These are phyloP conservation scores for Anorthoa munda DNA, from an alignment of 2,888 invertebrate genomes.

Conservation along the genomic window DNA sequence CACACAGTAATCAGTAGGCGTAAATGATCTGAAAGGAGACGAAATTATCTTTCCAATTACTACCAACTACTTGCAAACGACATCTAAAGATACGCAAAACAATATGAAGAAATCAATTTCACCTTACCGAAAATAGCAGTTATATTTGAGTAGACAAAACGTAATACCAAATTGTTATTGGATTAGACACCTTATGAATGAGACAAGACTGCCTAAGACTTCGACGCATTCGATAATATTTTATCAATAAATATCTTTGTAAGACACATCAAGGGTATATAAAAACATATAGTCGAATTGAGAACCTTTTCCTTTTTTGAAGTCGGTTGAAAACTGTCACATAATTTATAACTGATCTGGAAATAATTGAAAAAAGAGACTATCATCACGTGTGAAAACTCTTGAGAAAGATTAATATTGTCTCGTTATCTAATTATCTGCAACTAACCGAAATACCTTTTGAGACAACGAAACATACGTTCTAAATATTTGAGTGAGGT, in stretches of 20 bases:
- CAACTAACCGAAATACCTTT: conserved; percentile 8
- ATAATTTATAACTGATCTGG: conserved; percentile 26
- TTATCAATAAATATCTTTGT: conserved; percentile 14
- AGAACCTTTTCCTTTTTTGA: too few species aligned
- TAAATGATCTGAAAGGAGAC: not conserved
- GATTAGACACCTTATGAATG: conserved; percentile 1
- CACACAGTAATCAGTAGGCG: not conserved
- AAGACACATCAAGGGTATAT: conserved; percentile 10
- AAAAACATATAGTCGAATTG: not conserved
- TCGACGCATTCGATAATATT: conserved; percentile 14
- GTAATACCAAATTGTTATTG: conserved; percentile 10
- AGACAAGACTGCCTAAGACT: not conserved
- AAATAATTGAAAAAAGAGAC: conserved; percentile 37
- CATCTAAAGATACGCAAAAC: conserved; percentile 8
- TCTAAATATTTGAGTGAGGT: not conserved
- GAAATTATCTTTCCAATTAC: conserved; percentile 20
- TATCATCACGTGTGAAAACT: conserved; percentile 16
- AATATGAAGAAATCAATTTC: conserved; percentile 4
- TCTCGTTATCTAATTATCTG: conserved; percentile 11
- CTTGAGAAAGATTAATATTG: conserved; percentile 6
- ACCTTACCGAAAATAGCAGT: conserved; percentile 2
- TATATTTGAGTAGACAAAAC: conserved; percentile 8
- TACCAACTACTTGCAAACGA: conserved; percentile 1
- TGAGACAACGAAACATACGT: not conserved
- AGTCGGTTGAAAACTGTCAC: conserved; percentile 8